phyloP scores from a whole-genome alignment of 64 coral and sea anemone genomes.

The Dendrophyllia cribrosa region DNA sequence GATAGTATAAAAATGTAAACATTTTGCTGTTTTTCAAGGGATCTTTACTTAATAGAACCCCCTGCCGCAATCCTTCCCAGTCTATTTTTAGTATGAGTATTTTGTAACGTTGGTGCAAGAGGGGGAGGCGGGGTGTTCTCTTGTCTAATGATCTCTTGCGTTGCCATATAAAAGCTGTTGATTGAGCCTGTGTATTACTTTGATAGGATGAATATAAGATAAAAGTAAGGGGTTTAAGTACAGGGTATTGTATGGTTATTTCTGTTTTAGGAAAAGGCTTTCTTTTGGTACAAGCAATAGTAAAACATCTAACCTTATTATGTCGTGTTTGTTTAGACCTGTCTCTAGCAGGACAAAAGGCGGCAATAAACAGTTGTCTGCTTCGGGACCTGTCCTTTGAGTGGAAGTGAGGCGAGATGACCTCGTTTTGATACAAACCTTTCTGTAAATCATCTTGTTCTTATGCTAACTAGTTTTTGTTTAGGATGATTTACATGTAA shows the following conservation, averaged over 20 bases:
- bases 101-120: neutral
- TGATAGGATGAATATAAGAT: neutral
- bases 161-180: neutral
- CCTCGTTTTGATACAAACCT: too few species aligned
- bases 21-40: neutral
- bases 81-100: too few species aligned
- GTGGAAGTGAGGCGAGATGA: too few species aligned
- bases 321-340: too few species aligned
- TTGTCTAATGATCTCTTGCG: neutral
- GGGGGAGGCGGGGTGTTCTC: neutral
- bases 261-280: conserved; percentile 29
- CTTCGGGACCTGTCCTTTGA: too few species aligned
- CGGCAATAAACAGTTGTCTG: too few species aligned
- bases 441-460: too few species aligned
- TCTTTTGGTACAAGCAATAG: conserved; percentile 17
- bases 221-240: neutral
- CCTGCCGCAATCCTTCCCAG: neutral
- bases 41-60: neutral
- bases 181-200: neutral
- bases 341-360: too few species aligned
- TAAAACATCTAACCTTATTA: neutral
- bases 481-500: too few species aligned
- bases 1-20: neutral
- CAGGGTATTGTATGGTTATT: conserved; percentile 14
- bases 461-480: too few species aligned